Conservation (phyloP, 2,888 invertebrate genomes). For the Allophyes oxyacanthae region DNA sequence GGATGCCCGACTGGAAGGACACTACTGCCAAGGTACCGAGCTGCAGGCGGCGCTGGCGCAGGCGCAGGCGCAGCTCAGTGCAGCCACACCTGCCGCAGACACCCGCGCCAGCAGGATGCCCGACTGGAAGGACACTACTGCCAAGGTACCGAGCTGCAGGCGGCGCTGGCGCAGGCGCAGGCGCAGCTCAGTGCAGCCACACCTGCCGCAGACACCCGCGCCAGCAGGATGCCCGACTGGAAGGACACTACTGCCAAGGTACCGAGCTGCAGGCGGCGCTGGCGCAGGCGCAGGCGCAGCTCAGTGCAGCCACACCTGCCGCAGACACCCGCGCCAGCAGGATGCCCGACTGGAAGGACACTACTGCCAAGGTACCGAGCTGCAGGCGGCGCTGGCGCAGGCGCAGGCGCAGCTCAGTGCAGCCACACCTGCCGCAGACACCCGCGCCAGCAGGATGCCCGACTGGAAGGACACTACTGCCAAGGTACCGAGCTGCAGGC, state of each 20-base stretch:
- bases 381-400: slow-evolving; percentile 93
- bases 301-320: slow-evolving; percentile 95
- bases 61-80: slow-evolving; percentile 93
- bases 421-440: slow-evolving; percentile 94
- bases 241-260: slow-evolving; percentile 90
- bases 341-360: slow-evolving; percentile 94
- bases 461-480: slow-evolving; percentile 92
- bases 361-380: slow-evolving; percentile 58
- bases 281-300: slow-evolving; percentile 93
- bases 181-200: slow-evolving; percentile 93
- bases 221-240: slow-evolving; percentile 90
- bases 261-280: slow-evolving; percentile 93
- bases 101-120: slow-evolving; percentile 91
- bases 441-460: slow-evolving; percentile 90
- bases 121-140: slow-evolving; percentile 93
- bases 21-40: slow-evolving; percentile 73
- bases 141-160: slow-evolving; percentile 78
- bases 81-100: slow-evolving; percentile 94
- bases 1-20: slow-evolving; percentile 93
- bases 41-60: slow-evolving; percentile 94
- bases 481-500: slow-evolving; percentile 85
- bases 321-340: slow-evolving; percentile 91
- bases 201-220: slow-evolving; percentile 93
- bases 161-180: slow-evolving; percentile 94
- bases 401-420: slow-evolving; percentile 94